Conservation (phyloP, 2,888 invertebrate genomes). For the Nemapogon koenigi region DNA sequence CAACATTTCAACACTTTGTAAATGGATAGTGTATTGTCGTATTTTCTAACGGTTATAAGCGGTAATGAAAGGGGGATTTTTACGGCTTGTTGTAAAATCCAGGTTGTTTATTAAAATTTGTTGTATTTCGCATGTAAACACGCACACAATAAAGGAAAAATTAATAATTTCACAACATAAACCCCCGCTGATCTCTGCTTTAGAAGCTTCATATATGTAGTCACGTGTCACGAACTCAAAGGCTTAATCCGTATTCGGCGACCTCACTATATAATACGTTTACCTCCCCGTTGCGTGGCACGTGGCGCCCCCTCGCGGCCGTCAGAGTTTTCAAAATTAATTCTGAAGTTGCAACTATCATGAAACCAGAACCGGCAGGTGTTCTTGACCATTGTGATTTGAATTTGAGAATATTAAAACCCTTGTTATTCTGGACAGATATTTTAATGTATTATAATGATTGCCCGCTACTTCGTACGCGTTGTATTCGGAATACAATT, state of each 20-base stretch:
- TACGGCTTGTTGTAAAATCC: too few relatives aligned
- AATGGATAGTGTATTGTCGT: too few relatives aligned
- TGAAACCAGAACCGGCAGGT: constrained; percentile 3
- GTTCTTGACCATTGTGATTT: constrained; percentile 1
- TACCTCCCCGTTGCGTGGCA: constrained; percentile 1
- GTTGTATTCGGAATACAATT: too few relatives aligned
- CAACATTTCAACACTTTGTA: too few relatives aligned
- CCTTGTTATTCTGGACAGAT: background rate
- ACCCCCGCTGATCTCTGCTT: constrained; percentile 2
- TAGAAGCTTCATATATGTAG: constrained; percentile 6
- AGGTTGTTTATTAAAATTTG: too few relatives aligned
- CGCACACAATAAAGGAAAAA: too few relatives aligned
- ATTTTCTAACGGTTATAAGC: too few relatives aligned
- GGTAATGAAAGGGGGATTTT: too few relatives aligned
- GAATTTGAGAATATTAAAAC: background rate
- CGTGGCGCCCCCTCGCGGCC: constrained; percentile 4
- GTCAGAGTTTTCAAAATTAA: constrained; percentile 9
- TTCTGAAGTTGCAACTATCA: constrained; percentile 2
- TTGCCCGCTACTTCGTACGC: too few relatives aligned
- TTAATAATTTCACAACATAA: background rate
- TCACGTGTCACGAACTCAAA: constrained; percentile 8
- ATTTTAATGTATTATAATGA: too few relatives aligned
- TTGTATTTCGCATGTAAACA: too few relatives aligned
- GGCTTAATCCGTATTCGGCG: constrained; percentile 6
- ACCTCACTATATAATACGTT: constrained; percentile 2